Evolutionary conservation across 37 sponge, comb jelly and placozoan species (phyloP).

Genomic region (Tethya wilhelma): DNA sequence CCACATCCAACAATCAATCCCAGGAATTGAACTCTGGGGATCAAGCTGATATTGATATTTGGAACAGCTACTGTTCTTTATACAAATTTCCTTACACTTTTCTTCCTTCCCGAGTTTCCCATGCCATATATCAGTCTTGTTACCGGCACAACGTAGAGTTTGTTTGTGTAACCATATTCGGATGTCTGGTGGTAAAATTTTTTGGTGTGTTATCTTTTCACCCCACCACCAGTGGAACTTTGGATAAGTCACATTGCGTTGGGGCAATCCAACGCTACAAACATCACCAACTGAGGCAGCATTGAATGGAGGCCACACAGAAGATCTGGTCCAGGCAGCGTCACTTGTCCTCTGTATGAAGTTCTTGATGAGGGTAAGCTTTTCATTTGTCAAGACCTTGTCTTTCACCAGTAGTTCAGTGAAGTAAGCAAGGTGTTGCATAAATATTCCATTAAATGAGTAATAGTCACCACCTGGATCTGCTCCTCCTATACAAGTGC

Average conservation of each 20-base stretch:
- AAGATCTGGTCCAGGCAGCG: slow-evolving; percentile 36
- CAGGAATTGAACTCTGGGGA: neutral
- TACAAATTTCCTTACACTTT: slow-evolving; percentile 16
- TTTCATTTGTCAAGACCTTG: neutral
- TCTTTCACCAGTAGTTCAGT: slow-evolving; percentile 7
- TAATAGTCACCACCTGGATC: slow-evolving; percentile 56
- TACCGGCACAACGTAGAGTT: slow-evolving; percentile 2
- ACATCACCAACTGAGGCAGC: neutral
- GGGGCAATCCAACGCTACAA: slow-evolving; percentile 1
- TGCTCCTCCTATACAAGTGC: neutral
- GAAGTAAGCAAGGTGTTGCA: slow-evolving; percentile 46
- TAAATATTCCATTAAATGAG: slow-evolving; percentile 47
- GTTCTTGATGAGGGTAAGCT: neutral
- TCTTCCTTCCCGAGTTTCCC: slow-evolving; percentile 1
- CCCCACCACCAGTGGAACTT: slow-evolving; percentile 37
- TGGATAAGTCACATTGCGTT: neutral
- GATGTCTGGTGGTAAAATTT: slow-evolving; percentile 36
- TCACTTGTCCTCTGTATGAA: slow-evolving; percentile 26
- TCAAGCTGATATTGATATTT: slow-evolving; percentile 30
- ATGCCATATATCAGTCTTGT: slow-evolving; percentile 1
- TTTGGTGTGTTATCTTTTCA: neutral
- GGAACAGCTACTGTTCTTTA: neutral
- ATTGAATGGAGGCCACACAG: slow-evolving; percentile 42
- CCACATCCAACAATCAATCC: slow-evolving; percentile 25
- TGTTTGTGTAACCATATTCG: slow-evolving; percentile 13